phyloP scores from a whole-genome alignment of 2,797 vertebrate species.

The Esox masquinongy region DNA sequence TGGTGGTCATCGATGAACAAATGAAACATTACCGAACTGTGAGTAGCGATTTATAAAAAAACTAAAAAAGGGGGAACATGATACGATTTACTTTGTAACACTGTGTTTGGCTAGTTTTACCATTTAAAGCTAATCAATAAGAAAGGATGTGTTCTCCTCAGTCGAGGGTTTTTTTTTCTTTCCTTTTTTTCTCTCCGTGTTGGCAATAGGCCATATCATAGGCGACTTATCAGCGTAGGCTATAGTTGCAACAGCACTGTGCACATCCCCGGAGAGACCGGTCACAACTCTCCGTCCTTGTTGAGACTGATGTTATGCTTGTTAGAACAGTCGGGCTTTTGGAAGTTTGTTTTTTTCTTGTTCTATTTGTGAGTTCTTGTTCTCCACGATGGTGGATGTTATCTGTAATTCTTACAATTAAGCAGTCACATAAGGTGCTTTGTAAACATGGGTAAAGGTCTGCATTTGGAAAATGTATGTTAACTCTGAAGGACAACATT shows the following conservation, averaged over 20 bases:
- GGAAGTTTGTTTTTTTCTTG: slow-evolving; percentile 9
- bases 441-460: background rate
- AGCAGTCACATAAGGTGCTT: background rate
- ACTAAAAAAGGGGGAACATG: too few relatives aligned
- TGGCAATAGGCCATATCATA: too few relatives aligned
- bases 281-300: slow-evolving; percentile 15
- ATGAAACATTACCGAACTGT: background rate
- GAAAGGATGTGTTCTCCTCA: background rate
- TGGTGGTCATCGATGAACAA: background rate
- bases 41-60: background rate
- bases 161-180: background rate
- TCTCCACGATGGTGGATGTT: background rate
- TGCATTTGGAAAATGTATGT: background rate
- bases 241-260: background rate
- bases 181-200: too few relatives aligned
- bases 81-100: background rate
- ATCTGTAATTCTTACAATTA: background rate
- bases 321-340: slow-evolving; percentile 2
- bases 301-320: slow-evolving; percentile 4
- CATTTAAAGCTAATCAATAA: background rate
- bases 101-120: background rate
- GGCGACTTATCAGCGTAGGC: background rate
- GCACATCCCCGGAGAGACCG: background rate
- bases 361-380: background rate
- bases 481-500: background rate